Base-by-base conservation (phyloP, 2,888 invertebrate genomes). In the Aproaerema taeniolella region DNA sequence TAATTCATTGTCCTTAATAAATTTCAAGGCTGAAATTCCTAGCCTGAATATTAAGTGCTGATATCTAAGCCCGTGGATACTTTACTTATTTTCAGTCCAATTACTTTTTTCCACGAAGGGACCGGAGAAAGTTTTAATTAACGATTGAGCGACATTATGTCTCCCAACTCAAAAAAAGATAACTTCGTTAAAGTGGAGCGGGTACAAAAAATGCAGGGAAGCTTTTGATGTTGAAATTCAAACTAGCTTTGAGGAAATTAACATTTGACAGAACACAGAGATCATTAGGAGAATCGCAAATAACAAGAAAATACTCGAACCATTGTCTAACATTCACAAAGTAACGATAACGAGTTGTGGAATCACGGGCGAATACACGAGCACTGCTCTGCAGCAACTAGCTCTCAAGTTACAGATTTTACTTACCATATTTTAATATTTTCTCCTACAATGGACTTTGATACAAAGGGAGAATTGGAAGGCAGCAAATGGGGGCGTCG, bases 341-440 rank as follows among this genome's bases (percentile, higher is more conserved):
- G 43, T 31, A 43, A 43, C 31, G 40, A 31, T 49, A 49, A 43
- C 45, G 34, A 49, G 42, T 32, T 42, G 38, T 36, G 11, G 38
- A 37, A 31, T 41, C 38, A 31, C 12, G 33, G 42, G 41, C 33
- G 35, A 10, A 26, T n/a, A 1, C n/a, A n/a, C 10, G 8, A 37
- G 42, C 48, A 28, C 24, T 34, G 14, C 24, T 10, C 49, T 60
- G 47, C 44, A n/a, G 44, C 30, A 66, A 73, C 64, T 67, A 61
- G 54, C 55, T 48, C 51, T 59, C 55, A 58, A 73, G 55, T 71
- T 67, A 61, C 63, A 59, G 67, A 69, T 68, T 68, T 67, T 52
- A 67, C 59, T 78, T 76, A 73, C 52, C 76, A 77, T 79, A 78
- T 78, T 78, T 78, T 76, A 78, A 78, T 77, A 79, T 77, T 78